Evolutionary conservation across 2,888 invertebrate species (phyloP), one percentile per base, ranked within the genome.

Genomic region (Thereva unica): DNA sequence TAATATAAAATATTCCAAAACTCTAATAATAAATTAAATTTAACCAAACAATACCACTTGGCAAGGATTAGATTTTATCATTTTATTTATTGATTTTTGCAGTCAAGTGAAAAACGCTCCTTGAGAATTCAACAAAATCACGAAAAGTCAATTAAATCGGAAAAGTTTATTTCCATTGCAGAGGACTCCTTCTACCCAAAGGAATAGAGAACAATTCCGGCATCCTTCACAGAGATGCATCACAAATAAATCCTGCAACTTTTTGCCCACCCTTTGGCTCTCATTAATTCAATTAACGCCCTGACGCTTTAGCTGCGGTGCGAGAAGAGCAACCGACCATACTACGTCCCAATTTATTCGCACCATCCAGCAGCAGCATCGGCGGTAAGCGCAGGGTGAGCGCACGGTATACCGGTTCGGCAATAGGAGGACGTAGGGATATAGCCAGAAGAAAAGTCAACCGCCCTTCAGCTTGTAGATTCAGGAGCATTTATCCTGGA

Each of bases 281-380:
- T 64, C 64, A 64, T 64, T 64, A 64, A 64, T 64, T 64, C 64
- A 64, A 64, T 64, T 64, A 64, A 64, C 64, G 54, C 64, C 57
- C 57, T 9, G 38, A 59, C 47, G 38, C 57, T 59, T 47, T 38
- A 38, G 12, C 12, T 45, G 37, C 45, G 47, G 38, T 35, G 23
- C 23, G 23, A 23, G 10, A 47, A 47, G 57, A 59, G 37, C 38
- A 37, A 59, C 7, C 47, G 47, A 45, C 37, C 47, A 47, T 37
- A 23, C 23, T 23, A 23, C 23, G 23, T 23, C 23, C 23, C 23
- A 23, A 23, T 23, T 23, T 23, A 23, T 23, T 23, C 23, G 23
- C 23, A 23, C 23, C 23, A 23, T 23, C 23, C 23, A 23, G 23
- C 23, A 23, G 23, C 23, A 23, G 1, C 23, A 2, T 1, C 23